Conservation (phyloP, 2,113 vertebrate genomes). For the Psilopsiagon aymara region DNA sequence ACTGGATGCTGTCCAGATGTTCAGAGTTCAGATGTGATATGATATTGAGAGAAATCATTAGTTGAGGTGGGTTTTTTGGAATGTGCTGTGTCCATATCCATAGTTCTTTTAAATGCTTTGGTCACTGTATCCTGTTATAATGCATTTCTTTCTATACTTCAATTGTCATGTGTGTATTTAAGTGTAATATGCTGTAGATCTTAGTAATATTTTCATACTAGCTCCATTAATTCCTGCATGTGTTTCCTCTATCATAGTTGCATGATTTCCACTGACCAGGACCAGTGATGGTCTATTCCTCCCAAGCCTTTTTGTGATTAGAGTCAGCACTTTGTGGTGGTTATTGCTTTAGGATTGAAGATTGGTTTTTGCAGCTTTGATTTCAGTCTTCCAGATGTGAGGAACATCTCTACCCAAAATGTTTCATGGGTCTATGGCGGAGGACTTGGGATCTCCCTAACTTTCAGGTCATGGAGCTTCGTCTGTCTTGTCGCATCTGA, state of each 20-base stretch:
- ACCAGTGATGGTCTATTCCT: background rate
- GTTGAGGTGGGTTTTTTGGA: background rate
- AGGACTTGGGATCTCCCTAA: background rate
- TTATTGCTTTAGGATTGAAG: background rate
- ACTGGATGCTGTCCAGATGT: background rate
- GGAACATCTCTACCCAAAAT: background rate
- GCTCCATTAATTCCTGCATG: background rate
- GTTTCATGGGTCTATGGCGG: rapidly evolving
- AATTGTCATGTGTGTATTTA: background rate
- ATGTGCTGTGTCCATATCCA: background rate
- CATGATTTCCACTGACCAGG: background rate
- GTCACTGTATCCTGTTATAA: background rate
- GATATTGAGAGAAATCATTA: background rate
- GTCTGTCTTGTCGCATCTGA: background rate
- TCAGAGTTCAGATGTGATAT: background rate
- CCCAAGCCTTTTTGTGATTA: background rate
- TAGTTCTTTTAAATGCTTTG: background rate
- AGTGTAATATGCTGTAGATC: background rate
- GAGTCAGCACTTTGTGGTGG: background rate
- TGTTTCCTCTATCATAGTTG: too few relatives aligned
- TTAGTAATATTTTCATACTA: background rate
- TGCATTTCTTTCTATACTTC: background rate
- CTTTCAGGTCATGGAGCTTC: background rate
- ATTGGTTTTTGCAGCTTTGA: background rate
- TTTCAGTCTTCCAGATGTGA: background rate